These are phyloP conservation scores for Pterostichus niger DNA, from an alignment of 2,888 invertebrate genomes.

Conservation along the genomic window DNA sequence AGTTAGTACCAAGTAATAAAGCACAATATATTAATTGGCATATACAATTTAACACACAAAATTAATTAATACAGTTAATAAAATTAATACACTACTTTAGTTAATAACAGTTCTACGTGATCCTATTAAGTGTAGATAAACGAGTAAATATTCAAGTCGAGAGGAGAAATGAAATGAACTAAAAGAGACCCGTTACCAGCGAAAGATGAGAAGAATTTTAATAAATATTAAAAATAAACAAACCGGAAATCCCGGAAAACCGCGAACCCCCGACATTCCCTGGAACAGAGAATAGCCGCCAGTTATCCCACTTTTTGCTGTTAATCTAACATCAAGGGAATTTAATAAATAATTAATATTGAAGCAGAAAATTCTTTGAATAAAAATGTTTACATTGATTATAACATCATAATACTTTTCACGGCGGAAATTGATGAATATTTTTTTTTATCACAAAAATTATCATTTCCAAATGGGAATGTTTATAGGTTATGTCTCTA, in stretches of 20 bases:
- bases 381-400: slow-evolving; percentile 12
- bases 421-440: background rate
- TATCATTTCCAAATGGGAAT: no score
- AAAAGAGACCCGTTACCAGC: slow-evolving; percentile 34
- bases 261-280: slow-evolving; percentile 79
- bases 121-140: slow-evolving; percentile 14
- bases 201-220: slow-evolving; percentile 63
- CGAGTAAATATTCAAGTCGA: background rate
- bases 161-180: slow-evolving; percentile 25
- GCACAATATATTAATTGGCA: slow-evolving; percentile 66
- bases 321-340: slow-evolving; percentile 46
- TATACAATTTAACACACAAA: slow-evolving; percentile 56
- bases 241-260: slow-evolving; percentile 81
- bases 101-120: slow-evolving; percentile 30
- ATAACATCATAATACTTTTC: background rate
- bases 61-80: slow-evolving; percentile 45
- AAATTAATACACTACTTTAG: slow-evolving; percentile 23
- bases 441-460: background rate
- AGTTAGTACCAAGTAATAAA: slow-evolving; percentile 29
- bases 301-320: slow-evolving; percentile 60
- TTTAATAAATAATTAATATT: slow-evolving; percentile 29
- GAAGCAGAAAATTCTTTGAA: slow-evolving; percentile 21
- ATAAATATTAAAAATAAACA: slow-evolving; percentile 74
- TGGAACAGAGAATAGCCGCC: slow-evolving; percentile 76
- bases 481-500: no score